A percentile compares a stretch with the other conserved stretches of the same genome.
Conservation (phyloP, 2,888 invertebrate genomes). For the Acanthococcus lagerstroemiae region DNA sequence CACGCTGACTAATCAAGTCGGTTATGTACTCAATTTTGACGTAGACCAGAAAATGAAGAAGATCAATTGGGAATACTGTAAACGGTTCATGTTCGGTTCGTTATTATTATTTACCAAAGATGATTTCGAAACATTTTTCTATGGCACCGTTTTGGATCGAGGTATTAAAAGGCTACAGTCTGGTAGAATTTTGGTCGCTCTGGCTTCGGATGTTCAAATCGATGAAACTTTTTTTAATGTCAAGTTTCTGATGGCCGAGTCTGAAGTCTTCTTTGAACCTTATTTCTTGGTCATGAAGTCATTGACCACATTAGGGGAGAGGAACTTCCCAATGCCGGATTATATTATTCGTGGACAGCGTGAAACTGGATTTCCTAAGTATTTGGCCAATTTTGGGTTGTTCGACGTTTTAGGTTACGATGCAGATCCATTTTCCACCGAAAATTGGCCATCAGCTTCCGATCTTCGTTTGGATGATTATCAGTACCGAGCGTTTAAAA, state of each 20-base stretch:
- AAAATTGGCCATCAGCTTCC: conserved; percentile 36
- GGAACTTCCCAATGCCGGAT: conserved; percentile 55
- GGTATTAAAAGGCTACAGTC: conserved; percentile 38
- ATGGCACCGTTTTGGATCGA: conserved; percentile 57
- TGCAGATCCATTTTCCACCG: conserved; percentile 17
- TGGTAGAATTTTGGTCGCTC: conserved; percentile 16
- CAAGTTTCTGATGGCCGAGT: conserved; percentile 45
- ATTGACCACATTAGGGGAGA: conserved; percentile 49
- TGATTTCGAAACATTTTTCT: conserved; percentile 55
- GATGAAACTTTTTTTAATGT: background rate
- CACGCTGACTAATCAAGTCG: conserved; percentile 34
- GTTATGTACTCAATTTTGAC: conserved; percentile 33
- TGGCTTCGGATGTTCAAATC: background rate
- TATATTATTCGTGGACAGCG: conserved; percentile 52
- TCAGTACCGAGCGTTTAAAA: conserved; percentile 56
- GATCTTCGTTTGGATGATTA: conserved; percentile 51
- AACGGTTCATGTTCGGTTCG: conserved; percentile 60
- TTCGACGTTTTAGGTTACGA: conserved; percentile 24
- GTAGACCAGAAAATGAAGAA: conserved; percentile 31
- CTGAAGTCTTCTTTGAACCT: conserved; percentile 70
- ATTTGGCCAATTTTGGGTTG: conserved; percentile 38
- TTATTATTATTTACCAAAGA: conserved; percentile 63
- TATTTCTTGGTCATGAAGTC: conserved; percentile 63
- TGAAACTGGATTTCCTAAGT: conserved; percentile 41
- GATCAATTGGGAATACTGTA: conserved; percentile 46